Base-by-base conservation (phyloP, 1,140 invertebrate genomes). In the Drosophila sproati region DNA sequence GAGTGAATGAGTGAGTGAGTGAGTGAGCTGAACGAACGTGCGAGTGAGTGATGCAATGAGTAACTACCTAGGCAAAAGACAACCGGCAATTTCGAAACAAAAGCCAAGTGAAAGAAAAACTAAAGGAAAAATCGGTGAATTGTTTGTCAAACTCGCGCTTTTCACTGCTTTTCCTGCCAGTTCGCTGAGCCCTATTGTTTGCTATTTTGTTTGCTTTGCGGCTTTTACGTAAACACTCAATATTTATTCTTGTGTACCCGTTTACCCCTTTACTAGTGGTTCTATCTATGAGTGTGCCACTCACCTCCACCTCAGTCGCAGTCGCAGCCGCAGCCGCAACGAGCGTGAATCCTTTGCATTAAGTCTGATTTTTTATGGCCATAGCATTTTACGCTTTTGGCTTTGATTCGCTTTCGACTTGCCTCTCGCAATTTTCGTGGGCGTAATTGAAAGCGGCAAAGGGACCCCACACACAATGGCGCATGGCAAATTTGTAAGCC, bases 211-310 rank as follows among this genome's bases (percentile, higher is more conserved):
- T 88, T 88, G 77, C 70, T 59, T 61, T 73, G 47, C 73, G 77
- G 85, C 80, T 77, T 77, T 74, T 83, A 77, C 70, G 77, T 63
- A 81, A 83, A 88, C 82, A 83, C 80, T 89, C 80, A 83, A 88
- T 88, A 89, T 88, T 88, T 88, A 89, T 83, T 89, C 80, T 72
- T 83, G 80, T 88, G 66, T 86, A 83, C 39, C 39, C 71, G 5
- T 77, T 88, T 51, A 69, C 66, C 73, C 69, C 28, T 73, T 70
- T 34, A 20, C 20, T 20, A 20, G 20, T 20, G 20, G 20, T 20
- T 20, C 35, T 28, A 39, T 34, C 28, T 6, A 37, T 34, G 20
- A 20, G 20, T 20, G 20, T 20, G 20, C 0, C 20, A 20, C 20
- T 20, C 1, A 20, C 5, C 41, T 31, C 20, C 2, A 12, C 56